phyloP scores from a whole-genome alignment of 2,888 invertebrate species.

The Plemyria rubiginata region DNA sequence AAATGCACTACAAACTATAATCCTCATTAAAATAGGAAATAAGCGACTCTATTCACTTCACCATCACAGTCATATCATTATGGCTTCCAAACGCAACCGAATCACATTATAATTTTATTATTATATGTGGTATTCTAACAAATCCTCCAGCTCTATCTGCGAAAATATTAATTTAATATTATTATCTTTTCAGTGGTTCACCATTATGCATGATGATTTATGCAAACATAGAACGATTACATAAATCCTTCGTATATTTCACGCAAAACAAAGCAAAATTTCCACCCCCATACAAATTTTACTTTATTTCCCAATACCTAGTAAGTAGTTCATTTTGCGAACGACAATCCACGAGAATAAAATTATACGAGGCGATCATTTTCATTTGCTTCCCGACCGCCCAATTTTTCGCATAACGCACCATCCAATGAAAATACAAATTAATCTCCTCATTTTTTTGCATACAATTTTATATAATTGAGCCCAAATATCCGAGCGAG shows the following conservation, averaged over 20 bases:
- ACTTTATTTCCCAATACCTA: constrained; percentile 38
- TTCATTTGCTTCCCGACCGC: constrained; percentile 75
- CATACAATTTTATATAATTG: constrained; percentile 82
- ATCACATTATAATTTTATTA: constrained; percentile 62
- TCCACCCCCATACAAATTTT: constrained; percentile 28
- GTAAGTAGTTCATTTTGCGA: constrained; percentile 59
- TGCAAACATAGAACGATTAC: constrained; percentile 37
- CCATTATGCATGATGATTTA: constrained; percentile 37
- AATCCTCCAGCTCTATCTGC: constrained; percentile 53
- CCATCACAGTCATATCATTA: constrained; percentile 75
- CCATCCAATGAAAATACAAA: constrained; percentile 81
- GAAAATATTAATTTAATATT: constrained; percentile 44
- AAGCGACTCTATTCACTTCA: constrained; percentile 74
- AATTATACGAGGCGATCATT: constrained; percentile 76
- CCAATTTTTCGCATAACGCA: constrained; percentile 84
- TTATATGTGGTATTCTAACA: constrained; percentile 59
- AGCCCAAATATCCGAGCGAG: constrained; percentile 75
- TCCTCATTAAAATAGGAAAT: constrained; percentile 83
- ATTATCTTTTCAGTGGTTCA: constrained; percentile 41
- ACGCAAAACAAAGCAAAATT: constrained; percentile 41
- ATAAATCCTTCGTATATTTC: constrained; percentile 23
- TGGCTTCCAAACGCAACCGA: constrained; percentile 71
- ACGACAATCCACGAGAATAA: constrained; percentile 68
- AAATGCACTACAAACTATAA: constrained; percentile 83
- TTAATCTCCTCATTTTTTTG: constrained; percentile 84